Conservation (phyloP, 92 coral and sea anemone genomes). For the Heliopora coerulea region DNA sequence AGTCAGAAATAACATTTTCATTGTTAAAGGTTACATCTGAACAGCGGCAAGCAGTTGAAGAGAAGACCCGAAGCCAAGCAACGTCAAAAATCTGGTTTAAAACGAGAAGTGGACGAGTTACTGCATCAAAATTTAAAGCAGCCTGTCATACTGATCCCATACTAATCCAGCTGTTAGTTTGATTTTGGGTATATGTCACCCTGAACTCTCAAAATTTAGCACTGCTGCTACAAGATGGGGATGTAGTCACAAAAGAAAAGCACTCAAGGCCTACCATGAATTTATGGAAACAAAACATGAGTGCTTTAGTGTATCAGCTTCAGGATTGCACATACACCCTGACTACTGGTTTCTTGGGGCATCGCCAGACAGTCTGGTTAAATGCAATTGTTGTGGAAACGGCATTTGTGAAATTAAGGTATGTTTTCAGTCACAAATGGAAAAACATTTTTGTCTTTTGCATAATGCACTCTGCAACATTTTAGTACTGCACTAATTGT, state of each 20-base stretch:
- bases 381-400: not conserved
- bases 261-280: not conserved
- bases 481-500: too few relatives aligned
- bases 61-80: too few relatives aligned
- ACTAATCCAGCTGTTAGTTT: conserved; percentile 45
- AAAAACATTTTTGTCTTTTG: not conserved
- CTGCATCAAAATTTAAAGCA: too few relatives aligned
- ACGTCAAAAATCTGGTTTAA: too few relatives aligned
- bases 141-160: too few relatives aligned
- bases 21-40: too few relatives aligned
- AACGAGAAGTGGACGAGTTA: too few relatives aligned
- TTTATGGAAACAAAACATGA: not conserved
- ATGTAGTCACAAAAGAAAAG: conserved; percentile 4
- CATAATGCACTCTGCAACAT: not conserved
- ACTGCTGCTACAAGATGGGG: conserved; percentile 20
- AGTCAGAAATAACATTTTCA: too few relatives aligned
- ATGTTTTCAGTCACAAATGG: not conserved
- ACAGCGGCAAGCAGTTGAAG: too few relatives aligned
- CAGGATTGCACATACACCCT: conserved; percentile 8
- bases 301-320: too few relatives aligned
- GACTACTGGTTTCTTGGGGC: conserved; percentile 5
- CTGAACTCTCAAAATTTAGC: conserved; percentile 38
- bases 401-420: conserved; percentile 23
- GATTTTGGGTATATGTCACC: conserved; percentile 57
- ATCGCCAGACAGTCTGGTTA: not conserved